Conservation (phyloP, 2,113 vertebrate genomes). For the Thymallus thymallus region DNA sequence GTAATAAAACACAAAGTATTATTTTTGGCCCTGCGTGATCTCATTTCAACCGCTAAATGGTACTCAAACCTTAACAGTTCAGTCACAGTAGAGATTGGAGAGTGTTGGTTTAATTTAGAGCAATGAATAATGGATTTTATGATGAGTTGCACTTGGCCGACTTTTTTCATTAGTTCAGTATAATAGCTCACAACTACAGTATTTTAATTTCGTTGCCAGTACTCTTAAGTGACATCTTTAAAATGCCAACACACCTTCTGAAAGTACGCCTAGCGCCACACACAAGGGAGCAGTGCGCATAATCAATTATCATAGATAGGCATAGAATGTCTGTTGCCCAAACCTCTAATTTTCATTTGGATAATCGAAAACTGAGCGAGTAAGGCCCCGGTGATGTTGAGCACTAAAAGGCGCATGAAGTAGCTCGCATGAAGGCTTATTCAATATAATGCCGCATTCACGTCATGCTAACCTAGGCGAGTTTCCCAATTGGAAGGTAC, state of each 20-base stretch:
- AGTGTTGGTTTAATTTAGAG: background rate
- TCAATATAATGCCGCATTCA: too few species aligned
- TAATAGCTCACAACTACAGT: background rate
- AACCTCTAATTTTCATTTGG: too few species aligned
- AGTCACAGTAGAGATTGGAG: background rate
- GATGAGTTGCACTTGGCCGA: background rate
- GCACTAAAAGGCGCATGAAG: too few species aligned
- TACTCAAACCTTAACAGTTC: background rate
- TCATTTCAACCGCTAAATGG: constrained; percentile 30
- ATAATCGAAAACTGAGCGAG: too few species aligned
- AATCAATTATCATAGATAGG: too few species aligned
- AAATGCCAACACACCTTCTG: background rate
- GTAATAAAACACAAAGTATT: constrained; percentile 46
- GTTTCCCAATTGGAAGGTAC: too few species aligned
- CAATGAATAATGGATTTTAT: background rate
- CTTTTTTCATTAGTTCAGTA: background rate
- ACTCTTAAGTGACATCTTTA: background rate
- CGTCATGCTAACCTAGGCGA: too few species aligned
- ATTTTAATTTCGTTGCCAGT: background rate
- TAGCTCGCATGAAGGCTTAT: too few species aligned
- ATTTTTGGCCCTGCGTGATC: background rate
- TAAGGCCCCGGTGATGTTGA: too few species aligned
- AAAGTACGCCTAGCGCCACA: too few species aligned
- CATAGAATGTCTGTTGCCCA: too few species aligned
- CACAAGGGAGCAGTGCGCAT: too few species aligned